Percentiles rank a stretch among this genome's conserved stretches.
These are phyloP conservation scores for Cryptosula pallasiana DNA, from an alignment of 2,888 invertebrate genomes.

Conservation along the genomic window DNA sequence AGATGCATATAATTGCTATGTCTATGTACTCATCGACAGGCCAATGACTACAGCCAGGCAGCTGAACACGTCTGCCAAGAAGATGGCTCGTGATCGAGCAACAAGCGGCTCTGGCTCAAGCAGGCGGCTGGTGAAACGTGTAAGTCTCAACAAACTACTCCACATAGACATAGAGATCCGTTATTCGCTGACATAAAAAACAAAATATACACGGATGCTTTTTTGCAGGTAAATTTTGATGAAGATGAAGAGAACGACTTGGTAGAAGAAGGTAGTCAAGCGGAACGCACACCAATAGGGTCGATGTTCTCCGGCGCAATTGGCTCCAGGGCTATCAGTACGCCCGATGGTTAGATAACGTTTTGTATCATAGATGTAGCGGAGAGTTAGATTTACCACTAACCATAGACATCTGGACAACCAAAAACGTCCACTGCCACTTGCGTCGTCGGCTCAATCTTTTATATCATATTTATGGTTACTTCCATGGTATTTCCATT, in stretches of 20 bases:
- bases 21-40: too few species aligned
- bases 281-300: background rate
- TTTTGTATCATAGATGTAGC: background rate
- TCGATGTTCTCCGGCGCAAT: background rate
- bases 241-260: slow-evolving; percentile 15
- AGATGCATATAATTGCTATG: too few species aligned
- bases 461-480: too few species aligned
- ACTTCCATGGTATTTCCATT: too few species aligned
- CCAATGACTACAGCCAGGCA: background rate
- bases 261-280: background rate
- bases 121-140: background rate
- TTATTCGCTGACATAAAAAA: background rate
- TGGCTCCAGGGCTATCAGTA: slow-evolving; percentile 36
- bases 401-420: too few species aligned
- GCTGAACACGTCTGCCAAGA: background rate
- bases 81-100: background rate
- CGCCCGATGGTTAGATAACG: slow-evolving; percentile 34
- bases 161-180: background rate
- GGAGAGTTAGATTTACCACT: too few species aligned
- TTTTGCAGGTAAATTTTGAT: slow-evolving; percentile 17
- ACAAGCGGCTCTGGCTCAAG: background rate
- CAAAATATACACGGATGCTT: background rate
- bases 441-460: too few species aligned
- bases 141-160: background rate
- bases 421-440: too few species aligned